Base-by-base conservation (phyloP, 2,888 invertebrate species). In the Ypsolopha scabrella region DNA sequence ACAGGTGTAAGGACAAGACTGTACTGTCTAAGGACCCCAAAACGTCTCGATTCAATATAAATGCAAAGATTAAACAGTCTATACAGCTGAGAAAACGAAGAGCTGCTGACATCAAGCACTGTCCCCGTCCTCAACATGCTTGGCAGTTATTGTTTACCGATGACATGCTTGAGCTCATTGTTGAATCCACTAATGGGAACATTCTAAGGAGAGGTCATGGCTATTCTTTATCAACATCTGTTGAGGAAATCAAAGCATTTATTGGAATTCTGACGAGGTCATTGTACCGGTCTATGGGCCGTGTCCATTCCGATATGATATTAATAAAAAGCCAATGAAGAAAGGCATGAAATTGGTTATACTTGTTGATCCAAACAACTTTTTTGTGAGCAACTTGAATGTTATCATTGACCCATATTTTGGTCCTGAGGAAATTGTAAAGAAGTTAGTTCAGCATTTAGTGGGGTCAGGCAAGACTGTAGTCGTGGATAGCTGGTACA, bases 241-340 rank as follows among this genome's bases (percentile, higher is more conserved):
- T 71, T 50, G 60, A 56, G 47, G 86, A 86, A 75, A 67, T 87
- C 53, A 81, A 74, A 68, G 68, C 71, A 48, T 58, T 87, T 49
- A 76, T 86, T 54, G 85, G 83, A 36, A 75, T 87, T 60, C 62
- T 86, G 87, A 86, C 69, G 86, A 87, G 64, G 68, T 79, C 53
- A 68, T 87, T 54, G 64, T 80, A 49, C 81, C 81, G 41, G 73
- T 81, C 58, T 73, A 72, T 55, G 83, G 86, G 24, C 80, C 82
- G 53, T 86, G 85, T 57, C 77, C 85, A 47, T 85, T 85, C 60
- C 68, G 79, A 55, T 83, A 79, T 60, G 62, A 70, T n/a, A 75
- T 81, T 54, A 65, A 72, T 58, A 80, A 70, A 55, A 83, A 81
- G 59, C 68, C 72, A 24, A 54, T 78, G 34, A 72, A 72, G 59